Base-by-base conservation (phyloP, 1,140 invertebrate species). In the Drosophila obscura region DNA sequence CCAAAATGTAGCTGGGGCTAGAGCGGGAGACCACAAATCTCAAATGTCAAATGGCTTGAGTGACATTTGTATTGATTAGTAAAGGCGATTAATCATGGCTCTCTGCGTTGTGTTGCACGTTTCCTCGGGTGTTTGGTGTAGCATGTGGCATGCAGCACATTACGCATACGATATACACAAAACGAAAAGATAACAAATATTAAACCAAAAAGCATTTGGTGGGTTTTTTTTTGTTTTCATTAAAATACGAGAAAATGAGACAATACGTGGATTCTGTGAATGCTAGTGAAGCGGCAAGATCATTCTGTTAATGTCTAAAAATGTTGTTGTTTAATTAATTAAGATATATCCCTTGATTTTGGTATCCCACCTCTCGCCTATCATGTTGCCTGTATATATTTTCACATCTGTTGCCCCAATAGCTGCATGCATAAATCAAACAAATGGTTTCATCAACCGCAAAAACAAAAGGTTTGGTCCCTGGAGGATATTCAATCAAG, bases 11-110 rank as follows among this genome's bases (percentile, higher is more conserved):
- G 56, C 39, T 39, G 46, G 31, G 16, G 43, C 24, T 35, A 50
- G 51, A 49, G 71, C 46, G 55, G 66, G 68, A 73, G 53, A 64
- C 77, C 82, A 88, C 82, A 88, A 88, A 88, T 88, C 82, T 88
- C 79, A 82, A 87, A 87, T 87, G 78, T 88, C 82, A 79, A 75
- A 53, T 65, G 75, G 63, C 63, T 68, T 73, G 83, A 87, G 69
- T 82, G 82, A 82, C 82, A 87, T 87, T 87, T 82, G 83, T 87
- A 87, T 87, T 87, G 82, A 87, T 87, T 87, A 87, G 82, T 87
- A 82, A 74, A 87, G 76, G 69, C 78, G 82, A 87, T 87, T 87
- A 87, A 87, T 87, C 82, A 87, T 85, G 77, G 67, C 31, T 60
- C 62, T 57, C 45, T 58, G 55, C 26, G 28, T 49, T 59, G 13